These are phyloP conservation scores for Macrophya alboannulata DNA, from an alignment of 2,888 invertebrate genomes.

Conservation along the genomic window DNA sequence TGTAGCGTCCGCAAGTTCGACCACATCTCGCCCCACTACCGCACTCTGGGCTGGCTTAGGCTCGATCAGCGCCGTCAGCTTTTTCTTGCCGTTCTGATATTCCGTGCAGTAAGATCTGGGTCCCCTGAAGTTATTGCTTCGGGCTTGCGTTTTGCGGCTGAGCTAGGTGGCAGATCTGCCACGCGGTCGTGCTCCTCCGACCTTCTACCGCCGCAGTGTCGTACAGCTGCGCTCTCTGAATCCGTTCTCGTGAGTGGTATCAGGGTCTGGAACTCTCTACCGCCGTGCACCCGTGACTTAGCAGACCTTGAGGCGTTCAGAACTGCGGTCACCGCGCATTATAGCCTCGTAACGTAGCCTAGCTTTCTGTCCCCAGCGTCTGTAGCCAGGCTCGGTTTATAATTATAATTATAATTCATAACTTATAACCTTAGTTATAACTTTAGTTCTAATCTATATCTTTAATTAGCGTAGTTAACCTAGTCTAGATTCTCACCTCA, in stretches of 20 bases:
- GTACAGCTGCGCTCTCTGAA: not conserved
- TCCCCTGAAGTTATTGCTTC: not conserved
- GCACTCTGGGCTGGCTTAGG: not conserved
- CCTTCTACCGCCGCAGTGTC: not conserved
- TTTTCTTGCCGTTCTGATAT: not conserved
- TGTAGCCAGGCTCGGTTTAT: too few species aligned
- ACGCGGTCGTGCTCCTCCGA: not conserved
- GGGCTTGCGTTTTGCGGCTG: not conserved
- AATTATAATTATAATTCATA: too few species aligned
- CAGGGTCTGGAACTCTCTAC: not conserved
- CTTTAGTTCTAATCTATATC: too few species aligned
- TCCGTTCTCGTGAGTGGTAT: not conserved
- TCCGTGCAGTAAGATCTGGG: not conserved
- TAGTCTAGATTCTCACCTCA: too few species aligned
- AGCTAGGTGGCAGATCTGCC: too few species aligned
- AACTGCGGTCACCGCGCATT: not conserved
- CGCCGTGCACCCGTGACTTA: not conserved
- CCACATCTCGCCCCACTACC: conserved; percentile 1
- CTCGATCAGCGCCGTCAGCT: not conserved
- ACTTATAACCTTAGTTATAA: too few species aligned
- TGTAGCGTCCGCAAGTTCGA: not conserved
- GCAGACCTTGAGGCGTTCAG: too few species aligned
- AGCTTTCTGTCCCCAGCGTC: too few species aligned
- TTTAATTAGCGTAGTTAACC: too few species aligned
- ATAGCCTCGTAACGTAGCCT: not conserved